These are phyloP conservation scores for Ips nitidus DNA, from an alignment of 1,140 invertebrate species.

Conservation along the genomic window DNA sequence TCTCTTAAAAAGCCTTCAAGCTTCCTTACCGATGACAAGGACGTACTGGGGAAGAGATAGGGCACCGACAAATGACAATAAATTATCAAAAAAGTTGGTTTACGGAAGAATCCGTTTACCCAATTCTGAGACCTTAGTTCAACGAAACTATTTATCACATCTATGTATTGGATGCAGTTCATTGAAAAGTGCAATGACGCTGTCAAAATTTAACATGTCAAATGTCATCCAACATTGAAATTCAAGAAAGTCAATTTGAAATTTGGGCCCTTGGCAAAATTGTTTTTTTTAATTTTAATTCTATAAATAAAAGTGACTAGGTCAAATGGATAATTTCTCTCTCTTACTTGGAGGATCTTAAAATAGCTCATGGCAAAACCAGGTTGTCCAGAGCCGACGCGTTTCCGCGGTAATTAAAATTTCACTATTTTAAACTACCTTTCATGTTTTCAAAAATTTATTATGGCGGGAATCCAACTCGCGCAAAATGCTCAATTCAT, in stretches of 20 bases:
- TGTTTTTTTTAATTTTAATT: neutral
- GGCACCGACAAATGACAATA: too few relatives aligned
- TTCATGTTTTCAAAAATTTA: conserved; percentile 11
- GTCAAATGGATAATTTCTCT: neutral
- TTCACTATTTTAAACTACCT: conserved; percentile 14
- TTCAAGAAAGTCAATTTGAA: neutral
- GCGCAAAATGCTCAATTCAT: conserved; percentile 24
- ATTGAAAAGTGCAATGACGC: too few relatives aligned
- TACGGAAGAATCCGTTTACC: too few relatives aligned
- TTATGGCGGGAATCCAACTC: conserved; percentile 35
- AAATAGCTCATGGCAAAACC: conserved; percentile 13
- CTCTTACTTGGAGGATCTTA: neutral
- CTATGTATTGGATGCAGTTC: too few relatives aligned
- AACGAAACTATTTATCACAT: too few relatives aligned
- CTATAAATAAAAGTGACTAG: neutral
- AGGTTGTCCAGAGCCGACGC: neutral
- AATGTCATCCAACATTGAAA: too few relatives aligned
- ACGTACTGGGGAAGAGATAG: too few relatives aligned
- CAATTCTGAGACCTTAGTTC: too few relatives aligned
- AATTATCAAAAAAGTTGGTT: too few relatives aligned
- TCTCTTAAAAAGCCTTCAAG: too few relatives aligned
- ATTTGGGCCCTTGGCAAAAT: neutral
- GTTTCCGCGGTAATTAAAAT: conserved; percentile 15
- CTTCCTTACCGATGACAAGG: too few relatives aligned
- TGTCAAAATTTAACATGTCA: too few relatives aligned